Conservation (phyloP, 2,797 vertebrate species). For the Pseudochirops corinnae region DNA sequence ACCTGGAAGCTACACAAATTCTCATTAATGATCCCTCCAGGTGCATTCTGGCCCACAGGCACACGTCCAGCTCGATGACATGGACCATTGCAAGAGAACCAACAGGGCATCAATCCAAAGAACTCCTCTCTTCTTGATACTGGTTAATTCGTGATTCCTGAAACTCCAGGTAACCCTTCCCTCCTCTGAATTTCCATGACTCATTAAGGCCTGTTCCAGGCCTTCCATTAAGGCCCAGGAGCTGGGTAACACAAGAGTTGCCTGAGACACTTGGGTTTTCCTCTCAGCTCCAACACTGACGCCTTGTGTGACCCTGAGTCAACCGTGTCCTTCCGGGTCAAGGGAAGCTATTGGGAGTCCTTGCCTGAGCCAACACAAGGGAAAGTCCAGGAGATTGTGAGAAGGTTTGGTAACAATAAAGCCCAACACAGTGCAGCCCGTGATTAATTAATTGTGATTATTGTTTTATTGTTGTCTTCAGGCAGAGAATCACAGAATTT, state of each 20-base stretch:
- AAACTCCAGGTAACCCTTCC: not conserved
- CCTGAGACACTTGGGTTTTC: too few relatives aligned
- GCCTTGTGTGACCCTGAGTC: not conserved
- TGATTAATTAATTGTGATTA: not conserved
- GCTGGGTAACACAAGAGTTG: too few relatives aligned
- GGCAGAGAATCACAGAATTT: not conserved
- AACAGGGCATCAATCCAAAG: too few relatives aligned
- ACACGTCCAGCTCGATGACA: not conserved
- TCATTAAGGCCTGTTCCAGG: not conserved
- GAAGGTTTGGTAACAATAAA: not conserved
- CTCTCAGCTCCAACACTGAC: not conserved
- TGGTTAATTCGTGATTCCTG: not conserved
- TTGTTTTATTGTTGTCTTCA: not conserved
- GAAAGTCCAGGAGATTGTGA: not conserved
- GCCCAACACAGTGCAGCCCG: not conserved
- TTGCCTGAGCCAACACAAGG: not conserved
- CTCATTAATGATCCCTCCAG: not conserved
- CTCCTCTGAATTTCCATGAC: not conserved
- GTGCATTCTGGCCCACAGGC: not conserved
- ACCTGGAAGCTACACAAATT: not conserved
- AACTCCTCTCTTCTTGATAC: not conserved
- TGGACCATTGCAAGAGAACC: not conserved
- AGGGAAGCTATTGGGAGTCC: not conserved
- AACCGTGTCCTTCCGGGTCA: accelerated
- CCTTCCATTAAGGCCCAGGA: not conserved